Evolutionary conservation across 1,140 invertebrate genomes (phyloP).

Genomic region (Hypothenemus hampei): DNA sequence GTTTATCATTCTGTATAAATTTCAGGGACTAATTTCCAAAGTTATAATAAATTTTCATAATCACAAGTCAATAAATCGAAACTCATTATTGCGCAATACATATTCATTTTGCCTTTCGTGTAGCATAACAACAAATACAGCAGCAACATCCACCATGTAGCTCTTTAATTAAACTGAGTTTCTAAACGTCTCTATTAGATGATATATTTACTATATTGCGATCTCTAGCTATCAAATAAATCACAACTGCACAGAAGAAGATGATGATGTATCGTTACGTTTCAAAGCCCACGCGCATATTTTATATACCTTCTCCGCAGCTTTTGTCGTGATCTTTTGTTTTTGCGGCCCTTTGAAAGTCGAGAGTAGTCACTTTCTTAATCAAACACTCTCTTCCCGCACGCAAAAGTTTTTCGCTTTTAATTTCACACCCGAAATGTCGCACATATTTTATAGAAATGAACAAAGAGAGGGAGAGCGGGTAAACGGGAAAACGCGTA

Average conservation of each 20-base stretch:
- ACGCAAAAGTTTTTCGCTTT: slow-evolving; percentile 27
- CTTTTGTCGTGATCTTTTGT: no score
- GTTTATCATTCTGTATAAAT: no score
- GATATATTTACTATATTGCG: background rate
- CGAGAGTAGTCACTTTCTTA: slow-evolving; percentile 15
- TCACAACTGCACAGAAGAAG: no score
- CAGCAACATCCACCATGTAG: slow-evolving; percentile 5
- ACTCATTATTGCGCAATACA: slow-evolving; percentile 2
- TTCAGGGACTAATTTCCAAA: no score
- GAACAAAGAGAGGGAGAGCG: slow-evolving; percentile 1
- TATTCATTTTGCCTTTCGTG: no score
- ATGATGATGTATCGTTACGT: no score
- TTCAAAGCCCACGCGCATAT: no score
- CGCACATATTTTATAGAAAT: slow-evolving; percentile 23
- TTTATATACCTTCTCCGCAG: no score
- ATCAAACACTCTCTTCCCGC: slow-evolving; percentile 20
- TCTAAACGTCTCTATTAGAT: slow-evolving; percentile 7
- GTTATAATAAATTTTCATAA: no score
- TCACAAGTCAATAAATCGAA: slow-evolving; percentile 1
- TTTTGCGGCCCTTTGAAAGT: no score
- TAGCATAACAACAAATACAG: background rate
- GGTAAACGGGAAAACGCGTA: background rate
- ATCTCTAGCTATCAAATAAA: background rate
- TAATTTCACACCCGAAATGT: slow-evolving; percentile 32
- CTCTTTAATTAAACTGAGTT: slow-evolving; percentile 4